Evolutionary conservation across 2,113 vertebrate species (phyloP).

Genomic region (Oostethus manadensis): DNA sequence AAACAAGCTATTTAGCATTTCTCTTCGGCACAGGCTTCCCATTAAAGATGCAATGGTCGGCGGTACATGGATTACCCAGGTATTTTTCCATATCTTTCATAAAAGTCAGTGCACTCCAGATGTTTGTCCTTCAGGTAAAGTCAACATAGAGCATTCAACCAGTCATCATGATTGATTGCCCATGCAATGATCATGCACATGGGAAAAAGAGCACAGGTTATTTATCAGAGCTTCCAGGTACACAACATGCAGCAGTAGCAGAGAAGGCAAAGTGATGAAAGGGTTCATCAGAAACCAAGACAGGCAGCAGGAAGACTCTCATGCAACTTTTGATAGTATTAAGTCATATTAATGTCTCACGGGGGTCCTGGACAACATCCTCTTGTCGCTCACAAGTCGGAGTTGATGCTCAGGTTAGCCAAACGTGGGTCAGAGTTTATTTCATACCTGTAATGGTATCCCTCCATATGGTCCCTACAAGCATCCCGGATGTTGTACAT

Average conservation of each 20-base stretch:
- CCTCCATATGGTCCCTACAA: slow-evolving; percentile 98
- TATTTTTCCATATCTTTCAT: slow-evolving; percentile 16
- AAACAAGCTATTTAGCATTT: slow-evolving; percentile 40
- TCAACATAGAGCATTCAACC: slow-evolving; percentile 36
- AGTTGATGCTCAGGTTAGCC: slow-evolving; percentile 93
- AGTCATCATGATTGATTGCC: slow-evolving; percentile 50
- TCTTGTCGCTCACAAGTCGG: slow-evolving; percentile 78
- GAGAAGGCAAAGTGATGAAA: slow-evolving; percentile 18
- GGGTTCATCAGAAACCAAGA: slow-evolving; percentile 18
- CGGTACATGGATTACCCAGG: slow-evolving; percentile 6
- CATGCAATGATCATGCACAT: slow-evolving; percentile 63
- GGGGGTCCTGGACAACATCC: slow-evolving; percentile 20
- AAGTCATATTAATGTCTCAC: slow-evolving; percentile 35
- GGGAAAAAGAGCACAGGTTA: slow-evolving; percentile 32
- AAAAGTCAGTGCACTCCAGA: slow-evolving; percentile 30
- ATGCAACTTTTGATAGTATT: slow-evolving; percentile 74
- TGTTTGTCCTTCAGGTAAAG: slow-evolving; percentile 26
- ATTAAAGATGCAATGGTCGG: slow-evolving; percentile 32
- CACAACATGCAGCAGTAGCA: slow-evolving; percentile 48
- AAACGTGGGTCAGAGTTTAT: slow-evolving; percentile 90
- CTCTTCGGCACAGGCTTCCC: slow-evolving; percentile 37
- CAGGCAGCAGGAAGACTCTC: slow-evolving; percentile 64
- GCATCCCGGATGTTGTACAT: slow-evolving; percentile 96
- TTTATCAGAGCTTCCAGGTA: slow-evolving; percentile 49
- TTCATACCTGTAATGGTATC: slow-evolving; percentile 98